phyloP scores from a whole-genome alignment of 2,888 invertebrate species.

The Endotricha flammealis region DNA sequence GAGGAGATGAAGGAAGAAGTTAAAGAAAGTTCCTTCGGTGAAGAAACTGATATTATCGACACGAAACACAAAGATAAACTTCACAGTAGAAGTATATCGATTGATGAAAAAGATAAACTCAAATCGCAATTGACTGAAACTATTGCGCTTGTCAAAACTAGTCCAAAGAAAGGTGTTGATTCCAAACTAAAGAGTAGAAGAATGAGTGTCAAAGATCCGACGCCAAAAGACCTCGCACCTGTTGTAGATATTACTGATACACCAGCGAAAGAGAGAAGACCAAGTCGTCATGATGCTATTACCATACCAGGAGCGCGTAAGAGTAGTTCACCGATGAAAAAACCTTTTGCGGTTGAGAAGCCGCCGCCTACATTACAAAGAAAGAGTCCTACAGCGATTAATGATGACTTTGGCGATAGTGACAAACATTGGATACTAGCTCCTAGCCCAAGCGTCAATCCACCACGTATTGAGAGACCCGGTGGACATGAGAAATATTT shows the following conservation, averaged over 20 bases:
- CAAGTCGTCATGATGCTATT: conserved; percentile 27
- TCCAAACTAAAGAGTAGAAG: conserved; percentile 37
- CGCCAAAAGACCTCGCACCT: conserved; percentile 27
- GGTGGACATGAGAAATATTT: conserved; percentile 68
- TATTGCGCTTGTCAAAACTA: conserved; percentile 29
- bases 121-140: conserved; percentile 27
- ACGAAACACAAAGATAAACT: conserved; percentile 35
- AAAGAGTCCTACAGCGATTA: conserved; percentile 37
- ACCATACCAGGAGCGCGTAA: conserved; percentile 15
- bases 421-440: conserved; percentile 64
- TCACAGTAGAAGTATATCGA: conserved; percentile 42
- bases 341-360: conserved; percentile 27
- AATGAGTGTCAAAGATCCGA: conserved; percentile 23
- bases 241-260: conserved; percentile 24
- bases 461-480: conserved; percentile 62
- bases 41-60: conserved; percentile 39
- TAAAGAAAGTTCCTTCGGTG: conserved; percentile 50
- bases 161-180: conserved; percentile 47
- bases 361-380: conserved; percentile 30
- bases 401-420: conserved; percentile 43
- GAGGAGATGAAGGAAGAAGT: conserved; percentile 73
- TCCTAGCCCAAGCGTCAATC: conserved; percentile 54
- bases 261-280: conserved; percentile 27
- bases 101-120: conserved; percentile 43
- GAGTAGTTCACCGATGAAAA: conserved; percentile 40